phyloP scores from a whole-genome alignment of 2,113 vertebrate genomes.

The Stercorarius parasiticus region DNA sequence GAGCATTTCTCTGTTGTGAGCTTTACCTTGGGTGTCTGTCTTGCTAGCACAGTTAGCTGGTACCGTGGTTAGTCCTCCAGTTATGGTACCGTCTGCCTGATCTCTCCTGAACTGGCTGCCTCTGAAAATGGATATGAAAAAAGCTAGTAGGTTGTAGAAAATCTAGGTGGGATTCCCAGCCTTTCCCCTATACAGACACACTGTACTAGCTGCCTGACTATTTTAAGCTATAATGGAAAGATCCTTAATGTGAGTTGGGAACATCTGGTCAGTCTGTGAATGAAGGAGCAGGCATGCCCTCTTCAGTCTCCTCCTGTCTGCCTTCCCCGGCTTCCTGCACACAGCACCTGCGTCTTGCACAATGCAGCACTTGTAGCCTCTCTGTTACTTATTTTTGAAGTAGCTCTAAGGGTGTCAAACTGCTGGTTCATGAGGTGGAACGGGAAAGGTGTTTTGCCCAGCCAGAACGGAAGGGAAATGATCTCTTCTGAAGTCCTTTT shows the following conservation, averaged over 20 bases:
- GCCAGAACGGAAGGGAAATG: slow-evolving; percentile 25
- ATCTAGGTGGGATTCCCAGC: not conserved
- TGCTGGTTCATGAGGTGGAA: not conserved
- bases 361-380: not conserved
- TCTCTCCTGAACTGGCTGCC: not conserved
- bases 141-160: not conserved
- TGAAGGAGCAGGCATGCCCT: not conserved
- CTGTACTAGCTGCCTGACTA: not conserved
- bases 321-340: not conserved
- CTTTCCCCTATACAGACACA: not conserved
- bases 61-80: not conserved
- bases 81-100: not conserved
- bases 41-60: not conserved
- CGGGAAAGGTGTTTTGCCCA: not conserved
- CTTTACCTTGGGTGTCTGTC: not conserved
- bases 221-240: not conserved
- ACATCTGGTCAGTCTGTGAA: not conserved
- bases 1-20: not conserved
- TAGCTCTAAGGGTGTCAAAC: not conserved
- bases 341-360: not conserved
- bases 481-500: slow-evolving; percentile 16
- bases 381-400: not conserved
- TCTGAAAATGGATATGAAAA: not conserved
- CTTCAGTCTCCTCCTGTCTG: not conserved
- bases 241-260: not conserved